A percentile compares a stretch with the other conserved stretches of the same genome.
phyloP scores from a whole-genome alignment of 2,113 vertebrate species.

The Columba livia region DNA sequence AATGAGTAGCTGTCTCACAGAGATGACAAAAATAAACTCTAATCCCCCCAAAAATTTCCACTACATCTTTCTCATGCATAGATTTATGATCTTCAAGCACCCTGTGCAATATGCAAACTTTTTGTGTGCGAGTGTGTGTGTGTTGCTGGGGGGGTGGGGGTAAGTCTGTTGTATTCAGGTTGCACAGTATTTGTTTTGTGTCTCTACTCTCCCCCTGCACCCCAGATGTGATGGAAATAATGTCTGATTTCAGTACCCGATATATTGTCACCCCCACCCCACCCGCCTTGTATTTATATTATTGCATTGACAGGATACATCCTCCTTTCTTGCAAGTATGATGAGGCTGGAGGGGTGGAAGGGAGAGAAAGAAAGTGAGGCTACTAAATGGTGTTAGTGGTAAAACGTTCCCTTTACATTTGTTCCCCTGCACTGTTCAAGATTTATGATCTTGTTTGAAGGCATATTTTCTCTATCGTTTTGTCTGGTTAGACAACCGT shows the following conservation, averaged over 20 bases:
- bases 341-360: conserved; percentile 31
- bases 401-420: conserved; percentile 61
- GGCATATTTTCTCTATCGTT: conserved; percentile 79
- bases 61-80: conserved; percentile 95
- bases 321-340: conserved; percentile 51
- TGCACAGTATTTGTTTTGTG: conserved; percentile 58
- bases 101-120: conserved; percentile 91
- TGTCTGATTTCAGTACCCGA: conserved; percentile 35
- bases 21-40: conserved; percentile 99
- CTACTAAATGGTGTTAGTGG: conserved; percentile 59
- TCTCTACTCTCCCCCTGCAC: not conserved
- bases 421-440: conserved; percentile 64
- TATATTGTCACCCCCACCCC: conserved; percentile 7
- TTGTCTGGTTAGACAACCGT: conserved; percentile 77
- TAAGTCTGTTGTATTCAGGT: conserved; percentile 66
- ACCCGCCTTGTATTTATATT: conserved; percentile 21
- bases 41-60: conserved; percentile 91
- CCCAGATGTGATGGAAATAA: conserved; percentile 43
- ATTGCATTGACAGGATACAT: conserved; percentile 54
- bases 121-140: conserved; percentile 67
- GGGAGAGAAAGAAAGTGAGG: conserved; percentile 44
- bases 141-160: conserved; percentile 6
- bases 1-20: conserved; percentile 99
- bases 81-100: conserved; percentile 88
- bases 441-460: conserved; percentile 78